phyloP scores from a whole-genome alignment of 2,797 vertebrate genomes.

The Hydrolagus colliei region DNA sequence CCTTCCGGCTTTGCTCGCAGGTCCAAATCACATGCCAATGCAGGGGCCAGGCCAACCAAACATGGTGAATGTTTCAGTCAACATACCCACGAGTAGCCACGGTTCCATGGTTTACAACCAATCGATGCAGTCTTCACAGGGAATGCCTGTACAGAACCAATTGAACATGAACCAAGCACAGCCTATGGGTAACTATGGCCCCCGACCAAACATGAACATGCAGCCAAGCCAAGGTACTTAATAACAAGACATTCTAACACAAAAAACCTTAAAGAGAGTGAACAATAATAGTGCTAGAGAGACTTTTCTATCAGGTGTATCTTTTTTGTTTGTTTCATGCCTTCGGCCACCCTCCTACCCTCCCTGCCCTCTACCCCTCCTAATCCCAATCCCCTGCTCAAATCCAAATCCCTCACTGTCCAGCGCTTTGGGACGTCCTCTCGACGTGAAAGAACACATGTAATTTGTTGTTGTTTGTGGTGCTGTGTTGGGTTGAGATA shows the following conservation, averaged over 20 bases:
- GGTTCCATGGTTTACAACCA: slow-evolving; percentile 94
- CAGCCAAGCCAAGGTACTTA: slow-evolving; percentile 86
- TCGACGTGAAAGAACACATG: no score
- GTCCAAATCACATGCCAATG: slow-evolving; percentile 95
- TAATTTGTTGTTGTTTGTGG: no score
- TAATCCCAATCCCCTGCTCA: no score
- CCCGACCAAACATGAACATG: slow-evolving; percentile 95
- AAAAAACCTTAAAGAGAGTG: no score
- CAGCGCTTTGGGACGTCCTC: no score
- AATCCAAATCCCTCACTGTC: no score
- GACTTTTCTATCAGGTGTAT: no score
- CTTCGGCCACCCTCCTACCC: no score
- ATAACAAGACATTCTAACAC: slow-evolving; percentile 19
- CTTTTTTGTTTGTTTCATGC: no score
- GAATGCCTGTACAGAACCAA: slow-evolving; percentile 86
- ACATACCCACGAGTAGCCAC: slow-evolving; percentile 88
- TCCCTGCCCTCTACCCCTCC: no score
- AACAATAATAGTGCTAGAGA: no score
- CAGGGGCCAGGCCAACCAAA: slow-evolving; percentile 92
- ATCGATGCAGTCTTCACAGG: slow-evolving; percentile 84
- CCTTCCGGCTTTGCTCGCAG: slow-evolving; percentile 51
- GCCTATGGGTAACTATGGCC: slow-evolving; percentile 88
- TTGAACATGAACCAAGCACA: slow-evolving; percentile 96
- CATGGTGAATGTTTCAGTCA: slow-evolving; percentile 86
- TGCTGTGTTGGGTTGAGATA: no score